These are phyloP conservation scores for Phenacoccus solenopsis DNA, from an alignment of 1,140 invertebrate species.

Conservation along the genomic window DNA sequence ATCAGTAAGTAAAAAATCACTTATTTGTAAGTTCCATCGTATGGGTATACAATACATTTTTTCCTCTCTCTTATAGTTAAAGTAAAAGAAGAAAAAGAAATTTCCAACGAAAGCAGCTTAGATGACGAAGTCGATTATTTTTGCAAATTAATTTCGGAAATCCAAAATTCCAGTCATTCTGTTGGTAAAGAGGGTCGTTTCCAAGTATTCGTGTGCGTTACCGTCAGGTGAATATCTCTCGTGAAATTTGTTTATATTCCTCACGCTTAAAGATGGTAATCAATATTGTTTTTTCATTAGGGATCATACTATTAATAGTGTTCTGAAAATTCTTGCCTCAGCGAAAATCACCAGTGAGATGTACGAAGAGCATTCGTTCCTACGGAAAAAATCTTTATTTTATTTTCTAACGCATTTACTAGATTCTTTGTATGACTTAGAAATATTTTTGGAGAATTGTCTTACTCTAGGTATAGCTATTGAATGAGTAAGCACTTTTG, in stretches of 20 bases:
- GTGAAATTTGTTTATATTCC: too few relatives aligned
- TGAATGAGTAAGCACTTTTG: too few relatives aligned
- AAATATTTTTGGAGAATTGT: conserved; percentile 85
- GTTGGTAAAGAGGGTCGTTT: conserved; percentile 98
- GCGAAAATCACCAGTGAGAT: conserved; percentile 74
- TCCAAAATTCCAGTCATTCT: conserved; percentile 53
- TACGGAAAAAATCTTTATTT: conserved; percentile 68
- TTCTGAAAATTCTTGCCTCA: conserved; percentile 81
- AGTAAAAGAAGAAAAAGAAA: conserved; percentile 54
- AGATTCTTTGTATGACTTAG: conserved; percentile 80
- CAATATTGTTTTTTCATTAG: conserved; percentile 49
- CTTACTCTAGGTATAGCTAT: conserved; percentile 73
- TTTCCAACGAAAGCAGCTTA: conserved; percentile 11
- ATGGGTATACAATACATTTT: conserved; percentile 7
- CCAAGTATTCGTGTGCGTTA: conserved; percentile 88
- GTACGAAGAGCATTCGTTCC: conserved; percentile 92
- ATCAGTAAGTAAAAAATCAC: conserved; percentile 68
- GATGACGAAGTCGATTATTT: conserved; percentile 24
- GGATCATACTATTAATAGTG: conserved; percentile 80
- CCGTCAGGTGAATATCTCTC: conserved; percentile 66
- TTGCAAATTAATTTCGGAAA: conserved; percentile 22
- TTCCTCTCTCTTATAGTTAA: conserved; percentile 38
- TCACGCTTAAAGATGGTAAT: too few relatives aligned
- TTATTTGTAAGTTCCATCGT: conserved; percentile 14
- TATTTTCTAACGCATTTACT: conserved; percentile 86